Base-by-base conservation (phyloP, 2,113 vertebrate species). In the Pygoscelis adeliae region DNA sequence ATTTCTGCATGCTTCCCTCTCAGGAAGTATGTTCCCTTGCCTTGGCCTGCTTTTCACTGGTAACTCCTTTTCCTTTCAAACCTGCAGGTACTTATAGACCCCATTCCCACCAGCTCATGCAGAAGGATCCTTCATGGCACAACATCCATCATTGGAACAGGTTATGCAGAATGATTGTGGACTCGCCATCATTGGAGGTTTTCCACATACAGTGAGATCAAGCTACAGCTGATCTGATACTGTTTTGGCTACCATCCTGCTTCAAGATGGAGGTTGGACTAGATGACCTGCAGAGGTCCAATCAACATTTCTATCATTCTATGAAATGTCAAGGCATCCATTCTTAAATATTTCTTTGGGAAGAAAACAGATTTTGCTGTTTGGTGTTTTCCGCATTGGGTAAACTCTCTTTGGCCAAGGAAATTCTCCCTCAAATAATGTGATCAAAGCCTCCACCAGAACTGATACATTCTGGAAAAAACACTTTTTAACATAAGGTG, bases 51-150 rank as follows among this genome's bases (percentile, higher is more conserved):
- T 71, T 32, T 63, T 84, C 26, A n/a, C 4, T 15, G 5, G 5
- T 26, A 50, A 50, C 9, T 23, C 2, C 61, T 53, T 58, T 47
- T 15, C 15, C 2, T n/a, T 91, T 9, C 42, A 74, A 63, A 62
- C 3, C 7, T 50, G 6, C 32, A 49, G 19, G 15, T 59, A n/a
- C 3, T 2, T 73, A 5, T 4, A 49, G 69, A 65, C 3, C 3
- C 3, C 2, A 3, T 44, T 40, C 19, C 22, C 17, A 62, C 7
- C 2, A 32, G 34, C n/a, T 83, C 29, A 47, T 0, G 1, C 9
- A 38, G 55, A 58, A 87, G 27, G 15, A 72, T 25, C 6, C 11
- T 29, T 61, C 16, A 29, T 23, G 15, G 26, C 12, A 52, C 3
- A 47, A 7, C 1, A 1, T 40, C 36, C 27, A 16, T 36, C 27